A percentile compares a stretch with the other conserved stretches of the same genome.
Conservation (phyloP, 2,113 vertebrate genomes). For the Tenrec ecaudatus region DNA sequence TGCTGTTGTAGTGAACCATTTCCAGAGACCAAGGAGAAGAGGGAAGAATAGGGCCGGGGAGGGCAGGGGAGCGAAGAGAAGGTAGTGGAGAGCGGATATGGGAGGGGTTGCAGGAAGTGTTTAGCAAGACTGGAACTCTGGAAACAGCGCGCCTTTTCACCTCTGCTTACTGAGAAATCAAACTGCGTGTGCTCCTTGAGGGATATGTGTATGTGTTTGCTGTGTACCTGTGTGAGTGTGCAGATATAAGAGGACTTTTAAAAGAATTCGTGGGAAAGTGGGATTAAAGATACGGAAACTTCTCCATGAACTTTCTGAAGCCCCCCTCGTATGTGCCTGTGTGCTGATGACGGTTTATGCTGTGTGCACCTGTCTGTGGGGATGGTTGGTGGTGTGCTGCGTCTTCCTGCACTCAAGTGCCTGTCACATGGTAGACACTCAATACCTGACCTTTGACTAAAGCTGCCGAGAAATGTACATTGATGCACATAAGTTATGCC, state of each 20-base stretch:
- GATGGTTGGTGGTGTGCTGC: too few relatives aligned
- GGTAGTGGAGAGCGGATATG: neutral
- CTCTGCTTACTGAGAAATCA: neutral
- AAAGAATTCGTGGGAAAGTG: too few relatives aligned
- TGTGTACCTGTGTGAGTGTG: neutral
- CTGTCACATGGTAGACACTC: neutral
- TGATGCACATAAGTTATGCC: fast-evolving
- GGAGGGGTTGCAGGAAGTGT: neutral
- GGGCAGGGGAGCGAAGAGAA: neutral
- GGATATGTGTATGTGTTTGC: neutral
- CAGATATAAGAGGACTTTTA: too few relatives aligned
- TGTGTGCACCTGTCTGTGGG: neutral
- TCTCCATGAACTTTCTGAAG: too few relatives aligned
- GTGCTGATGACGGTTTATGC: neutral
- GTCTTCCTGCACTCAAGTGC: fast-evolving
- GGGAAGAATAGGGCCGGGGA: neutral
- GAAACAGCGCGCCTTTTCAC: neutral
- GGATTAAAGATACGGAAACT: too few relatives aligned
- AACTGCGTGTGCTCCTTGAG: neutral
- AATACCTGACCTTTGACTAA: too few relatives aligned
- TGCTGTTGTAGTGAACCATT: neutral
- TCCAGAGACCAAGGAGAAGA: neutral
- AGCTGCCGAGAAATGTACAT: too few relatives aligned
- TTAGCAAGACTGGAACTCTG: neutral
- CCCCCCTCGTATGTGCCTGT: neutral